Percentiles rank a stretch among this genome's conserved stretches.
Evolutionary conservation across 2,888 invertebrate species (phyloP).

Genomic region (Eupithecia centaureata): DNA sequence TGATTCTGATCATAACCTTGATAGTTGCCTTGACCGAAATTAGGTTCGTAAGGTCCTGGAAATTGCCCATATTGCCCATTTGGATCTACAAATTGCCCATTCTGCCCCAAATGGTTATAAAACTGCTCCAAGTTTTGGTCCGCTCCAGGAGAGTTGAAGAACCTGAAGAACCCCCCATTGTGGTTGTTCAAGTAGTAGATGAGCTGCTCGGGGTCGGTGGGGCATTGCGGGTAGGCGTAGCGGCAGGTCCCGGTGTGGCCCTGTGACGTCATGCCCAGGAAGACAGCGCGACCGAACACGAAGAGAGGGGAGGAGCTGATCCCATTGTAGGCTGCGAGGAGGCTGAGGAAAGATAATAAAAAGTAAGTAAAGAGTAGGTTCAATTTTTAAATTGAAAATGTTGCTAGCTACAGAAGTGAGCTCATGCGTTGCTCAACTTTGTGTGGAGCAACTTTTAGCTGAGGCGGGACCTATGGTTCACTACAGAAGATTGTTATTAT

Average conservation of each 20-base stretch:
- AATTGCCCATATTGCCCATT: constrained; percentile 19
- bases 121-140: constrained; percentile 69
- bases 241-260: constrained; percentile 84
- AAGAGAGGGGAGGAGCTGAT: constrained; percentile 86
- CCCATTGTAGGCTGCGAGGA: constrained; percentile 84
- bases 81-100: constrained; percentile 40
- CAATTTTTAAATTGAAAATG: not conserved
- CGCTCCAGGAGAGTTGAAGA: constrained; percentile 82
- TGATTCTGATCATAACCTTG: constrained; percentile 32
- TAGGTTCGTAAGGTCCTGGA: constrained; percentile 18
- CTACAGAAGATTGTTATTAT: too few relatives aligned
- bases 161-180: constrained; percentile 93
- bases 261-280: constrained; percentile 88
- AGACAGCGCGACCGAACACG: constrained; percentile 89
- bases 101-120: constrained; percentile 63
- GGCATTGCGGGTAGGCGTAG: constrained; percentile 89
- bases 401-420: not conserved
- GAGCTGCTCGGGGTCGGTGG: constrained; percentile 88
- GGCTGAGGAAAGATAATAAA: constrained; percentile 60
- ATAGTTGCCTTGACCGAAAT: constrained; percentile 23
- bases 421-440: too few relatives aligned
- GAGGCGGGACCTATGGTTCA: too few relatives aligned
- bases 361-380: not conserved
- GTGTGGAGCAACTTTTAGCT: too few relatives aligned
- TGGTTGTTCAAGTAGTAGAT: constrained; percentile 92